Conservation (phyloP, 2,797 vertebrate genomes). For the Esox masquinongy region DNA sequence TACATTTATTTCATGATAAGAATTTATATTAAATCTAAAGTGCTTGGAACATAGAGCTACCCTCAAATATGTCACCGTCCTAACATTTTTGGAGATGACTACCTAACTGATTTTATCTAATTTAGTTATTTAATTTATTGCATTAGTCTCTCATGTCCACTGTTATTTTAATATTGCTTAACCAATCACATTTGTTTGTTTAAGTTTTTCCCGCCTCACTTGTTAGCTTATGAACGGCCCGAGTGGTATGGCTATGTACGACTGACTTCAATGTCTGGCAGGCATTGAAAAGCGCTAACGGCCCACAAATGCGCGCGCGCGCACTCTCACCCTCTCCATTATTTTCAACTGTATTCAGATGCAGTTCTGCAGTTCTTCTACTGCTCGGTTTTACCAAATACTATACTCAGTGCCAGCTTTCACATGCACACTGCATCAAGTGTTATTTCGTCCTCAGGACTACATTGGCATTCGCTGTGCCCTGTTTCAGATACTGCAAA, state of each 20-base stretch:
- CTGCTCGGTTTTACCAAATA: constrained; percentile 23
- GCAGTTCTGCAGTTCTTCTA: constrained; percentile 20
- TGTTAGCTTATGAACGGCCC: background rate
- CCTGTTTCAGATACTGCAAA: constrained; percentile 20
- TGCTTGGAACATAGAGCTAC: too few species aligned
- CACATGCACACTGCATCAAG: constrained; percentile 24
- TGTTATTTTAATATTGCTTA: too few species aligned
- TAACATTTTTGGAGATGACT: too few species aligned
- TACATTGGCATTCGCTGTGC: constrained; percentile 8
- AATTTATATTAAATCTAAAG: too few species aligned
- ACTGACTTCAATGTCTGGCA: constrained; percentile 1
- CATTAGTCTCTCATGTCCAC: too few species aligned
- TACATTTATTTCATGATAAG: too few species aligned
- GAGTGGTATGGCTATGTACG: background rate
- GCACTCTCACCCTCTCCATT: constrained; percentile 5
- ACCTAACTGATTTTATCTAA: too few species aligned
- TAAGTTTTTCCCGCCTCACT: background rate
- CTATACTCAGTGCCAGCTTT: constrained; percentile 18
- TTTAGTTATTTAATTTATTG: too few species aligned
- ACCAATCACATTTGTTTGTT: too few species aligned
- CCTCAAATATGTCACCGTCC: too few species aligned
- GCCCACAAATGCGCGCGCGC: background rate
- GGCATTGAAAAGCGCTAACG: background rate
- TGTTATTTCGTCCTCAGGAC: constrained; percentile 38
- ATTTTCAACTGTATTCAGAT: constrained; percentile 16